Evolutionary conservation across 1,140 invertebrate genomes (phyloP), one percentile per base, ranked within the genome.

Genomic region (Atopsyche davidsoni): DNA sequence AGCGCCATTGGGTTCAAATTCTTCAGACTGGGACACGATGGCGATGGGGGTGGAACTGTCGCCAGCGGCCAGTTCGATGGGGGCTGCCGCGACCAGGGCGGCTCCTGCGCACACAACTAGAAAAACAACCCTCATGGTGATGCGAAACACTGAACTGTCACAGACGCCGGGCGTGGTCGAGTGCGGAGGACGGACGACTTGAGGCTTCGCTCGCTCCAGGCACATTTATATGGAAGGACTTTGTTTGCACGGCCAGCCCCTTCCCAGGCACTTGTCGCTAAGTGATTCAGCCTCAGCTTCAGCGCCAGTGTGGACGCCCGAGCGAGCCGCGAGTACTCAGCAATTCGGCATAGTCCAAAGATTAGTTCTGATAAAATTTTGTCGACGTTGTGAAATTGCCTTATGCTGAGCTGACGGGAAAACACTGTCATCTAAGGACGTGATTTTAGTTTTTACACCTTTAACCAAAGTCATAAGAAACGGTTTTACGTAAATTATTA

Each of bases 1-100:
- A 6, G 72, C 69, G 51, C 77, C 78, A 52, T 79, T 76, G 0
- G 69, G 60, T 46, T 77, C 72, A 1, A 77, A 67, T 42, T 78
- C 70, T 28, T 71, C 65, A 2, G 61, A 66, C 35, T 75, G 74
- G 9, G 67, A 65, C 2, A 79, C 21, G 19, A 79, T 79, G 0
- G 75, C 64, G 6, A 78, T 68, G 0, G 73, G 69, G 2, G 68
- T 68, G 0, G 62, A 59, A 62, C 49, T 70, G 60, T 4, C 52
- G 36, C 10, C 64, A 13, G 62, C 62, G 24, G 63, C 64, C 2
- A 56, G 2, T 0, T 36, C 16, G 42, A 60, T 28, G 58, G 62
- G 22, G n/a, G 45, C 36, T 59, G 65, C 17, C 60, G 62, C 16
- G 57, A 53, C 11, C 59, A 18, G 6, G 59, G 59, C 42, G 51